Base-by-base conservation (phyloP, 1,140 invertebrate species). In the Drosophila bipectinata region DNA sequence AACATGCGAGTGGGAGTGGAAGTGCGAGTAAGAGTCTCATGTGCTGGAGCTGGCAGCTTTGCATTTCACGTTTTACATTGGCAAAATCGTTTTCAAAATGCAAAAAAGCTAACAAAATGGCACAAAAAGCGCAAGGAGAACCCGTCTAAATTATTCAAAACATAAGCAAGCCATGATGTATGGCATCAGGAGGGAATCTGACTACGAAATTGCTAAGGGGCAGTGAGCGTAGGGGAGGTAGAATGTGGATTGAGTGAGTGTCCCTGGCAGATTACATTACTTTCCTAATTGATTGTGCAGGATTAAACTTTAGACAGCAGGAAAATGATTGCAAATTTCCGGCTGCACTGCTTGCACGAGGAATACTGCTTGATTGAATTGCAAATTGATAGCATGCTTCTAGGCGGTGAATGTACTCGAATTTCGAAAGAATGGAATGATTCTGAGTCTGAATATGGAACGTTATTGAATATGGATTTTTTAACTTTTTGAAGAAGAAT, bases 41-140 rank as follows among this genome's bases (percentile, higher is more conserved):
- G 63, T 54, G 51, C 52, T 66, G 44, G 44, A 60, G 52, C 41
- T 73, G 45, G 73, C 59, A 77, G 60, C 72, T 84, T 80, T 84
- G 81, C 81, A 85, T 85, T 85, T 84, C 82, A 80, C 81, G 77
- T 77, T 85, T 77, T 63, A 84, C 81, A 84, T 80, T 80, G 77
- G 81, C 81, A 74, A 85, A 85, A 84, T 84, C 77, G 73, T 62
- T 84, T 79, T 73, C 55, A 63, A 77, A 79, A 84, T 83, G 76
- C 45, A 77, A 76, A 83, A 82, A 72, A 55, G 30, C 15, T 51
- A 71, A 60, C 15, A 56, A 52, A 63, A 39, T 47, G 21, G 24
- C 24, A 21, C 10, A 63, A 56, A 39, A 64, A 45, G 12, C 7
- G 14, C n/a, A 24, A 32, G 34, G 55, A 48, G 68, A 55, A 76